Percentiles rank a stretch among this genome's conserved stretches.
phyloP scores from a whole-genome alignment of 2,888 invertebrate genomes.

The Rhodophaea formosa region DNA sequence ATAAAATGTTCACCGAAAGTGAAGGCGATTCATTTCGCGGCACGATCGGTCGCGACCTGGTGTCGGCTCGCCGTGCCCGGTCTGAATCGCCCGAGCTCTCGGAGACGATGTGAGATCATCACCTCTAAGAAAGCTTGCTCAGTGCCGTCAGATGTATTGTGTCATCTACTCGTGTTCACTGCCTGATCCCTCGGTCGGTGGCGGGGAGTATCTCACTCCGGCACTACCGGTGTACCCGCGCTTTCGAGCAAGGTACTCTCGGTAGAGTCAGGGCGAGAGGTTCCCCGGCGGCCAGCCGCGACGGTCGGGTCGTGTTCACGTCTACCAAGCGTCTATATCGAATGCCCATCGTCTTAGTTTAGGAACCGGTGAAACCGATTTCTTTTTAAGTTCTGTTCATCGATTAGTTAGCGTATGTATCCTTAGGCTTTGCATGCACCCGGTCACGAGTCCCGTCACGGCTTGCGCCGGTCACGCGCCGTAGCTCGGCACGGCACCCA shows the following conservation, averaged over 20 bases:
- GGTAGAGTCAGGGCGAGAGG: slow-evolving; percentile 47
- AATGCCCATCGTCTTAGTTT: slow-evolving; percentile 74
- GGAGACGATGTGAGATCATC: slow-evolving; percentile 67
- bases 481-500: slow-evolving; percentile 80
- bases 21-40: slow-evolving; percentile 68
- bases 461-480: slow-evolving; percentile 68
- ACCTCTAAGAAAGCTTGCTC: slow-evolving; percentile 78
- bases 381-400: slow-evolving; percentile 79
- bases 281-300: slow-evolving; percentile 35
- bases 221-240: slow-evolving; percentile 36
- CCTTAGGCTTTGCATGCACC: slow-evolving; percentile 79
- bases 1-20: slow-evolving; percentile 68
- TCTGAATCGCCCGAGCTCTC: slow-evolving; percentile 71
- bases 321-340: slow-evolving; percentile 80
- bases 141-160: slow-evolving; percentile 83
- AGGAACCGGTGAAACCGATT: slow-evolving; percentile 75
- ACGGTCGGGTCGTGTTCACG: slow-evolving; percentile 64
- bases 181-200: slow-evolving; percentile 45
- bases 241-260: slow-evolving; percentile 26
- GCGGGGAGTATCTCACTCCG: slow-evolving; percentile 40
- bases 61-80: slow-evolving; percentile 44
- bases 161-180: slow-evolving; percentile 78
- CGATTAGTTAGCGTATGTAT: slow-evolving; percentile 77
- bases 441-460: slow-evolving; percentile 75
- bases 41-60: slow-evolving; percentile 32